A percentile compares a stretch with the other conserved stretches of the same genome.
Conservation (phyloP, 2,113 vertebrate species). For the Misgurnus anguillicaudatus region DNA sequence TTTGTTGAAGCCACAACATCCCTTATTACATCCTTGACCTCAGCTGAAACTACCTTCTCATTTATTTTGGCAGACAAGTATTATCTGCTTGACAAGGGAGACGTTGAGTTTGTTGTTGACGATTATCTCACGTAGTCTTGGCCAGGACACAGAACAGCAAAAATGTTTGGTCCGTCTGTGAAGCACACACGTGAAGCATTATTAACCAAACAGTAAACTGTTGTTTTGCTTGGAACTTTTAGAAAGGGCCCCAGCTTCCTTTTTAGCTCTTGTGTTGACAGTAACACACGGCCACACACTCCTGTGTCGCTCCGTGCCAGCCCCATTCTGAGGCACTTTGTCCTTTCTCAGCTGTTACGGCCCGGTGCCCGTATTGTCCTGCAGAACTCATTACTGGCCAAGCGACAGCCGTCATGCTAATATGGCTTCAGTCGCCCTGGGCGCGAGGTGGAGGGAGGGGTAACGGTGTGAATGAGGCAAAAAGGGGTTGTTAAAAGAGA, state of each 20-base stretch:
- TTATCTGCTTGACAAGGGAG: constrained; percentile 62
- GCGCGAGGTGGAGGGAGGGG: constrained; percentile 18
- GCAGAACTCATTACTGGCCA: constrained; percentile 77
- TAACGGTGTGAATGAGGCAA: constrained; percentile 23
- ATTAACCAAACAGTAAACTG: constrained; percentile 56
- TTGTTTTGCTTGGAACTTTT: constrained; percentile 74
- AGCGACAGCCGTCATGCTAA: constrained; percentile 72
- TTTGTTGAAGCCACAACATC: constrained; percentile 54
- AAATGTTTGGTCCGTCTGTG: constrained; percentile 64
- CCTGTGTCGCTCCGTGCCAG: constrained; percentile 61
- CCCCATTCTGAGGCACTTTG: constrained; percentile 70
- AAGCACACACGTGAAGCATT: constrained; percentile 63
- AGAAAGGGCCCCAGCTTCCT: constrained; percentile 66
- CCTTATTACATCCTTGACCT: constrained; percentile 43
- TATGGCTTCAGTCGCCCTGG: constrained; percentile 67
- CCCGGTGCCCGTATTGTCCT: constrained; percentile 79
- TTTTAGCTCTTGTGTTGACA: constrained; percentile 68
- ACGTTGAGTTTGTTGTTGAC: constrained; percentile 61
- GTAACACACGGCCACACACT: constrained; percentile 60
- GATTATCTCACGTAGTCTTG: constrained; percentile 48
- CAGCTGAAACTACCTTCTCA: constrained; percentile 52
- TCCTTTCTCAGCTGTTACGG: constrained; percentile 78
- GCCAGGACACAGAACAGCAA: constrained; percentile 59
- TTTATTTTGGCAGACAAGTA: constrained; percentile 64
- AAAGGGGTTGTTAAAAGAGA: constrained; percentile 41